Conservation (phyloP, 1,140 invertebrate genomes). For the Polypedilum vanderplanki region DNA sequence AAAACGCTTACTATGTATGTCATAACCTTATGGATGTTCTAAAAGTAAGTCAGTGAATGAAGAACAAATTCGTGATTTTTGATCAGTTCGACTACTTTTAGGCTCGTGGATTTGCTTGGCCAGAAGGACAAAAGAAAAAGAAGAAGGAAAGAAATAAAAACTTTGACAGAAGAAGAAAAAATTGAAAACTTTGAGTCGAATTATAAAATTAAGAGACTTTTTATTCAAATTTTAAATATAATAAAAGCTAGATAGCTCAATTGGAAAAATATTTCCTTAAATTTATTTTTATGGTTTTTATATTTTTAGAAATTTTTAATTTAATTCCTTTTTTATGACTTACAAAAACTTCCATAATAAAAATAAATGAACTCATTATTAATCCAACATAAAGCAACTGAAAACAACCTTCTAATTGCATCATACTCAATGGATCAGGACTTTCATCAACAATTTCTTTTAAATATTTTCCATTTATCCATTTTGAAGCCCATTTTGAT, state of each 20-base stretch:
- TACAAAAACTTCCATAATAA: background rate
- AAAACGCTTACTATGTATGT: slow-evolving; percentile 80
- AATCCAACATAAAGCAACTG: background rate
- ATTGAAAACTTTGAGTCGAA: slow-evolving; percentile 38
- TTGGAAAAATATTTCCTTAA: background rate
- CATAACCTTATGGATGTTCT: slow-evolving; percentile 78
- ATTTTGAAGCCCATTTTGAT: background rate
- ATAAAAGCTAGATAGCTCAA: background rate
- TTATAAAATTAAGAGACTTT: background rate
- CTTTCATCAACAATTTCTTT: background rate
- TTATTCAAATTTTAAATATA: no score
- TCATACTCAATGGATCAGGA: background rate
- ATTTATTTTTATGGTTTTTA: background rate
- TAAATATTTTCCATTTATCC: background rate
- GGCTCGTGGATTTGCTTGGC: slow-evolving; percentile 73
- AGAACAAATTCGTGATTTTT: slow-evolving; percentile 30
- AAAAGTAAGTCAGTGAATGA: background rate
- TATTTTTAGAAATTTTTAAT: background rate
- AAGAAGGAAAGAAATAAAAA: slow-evolving; percentile 58
- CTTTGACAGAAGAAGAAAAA: no score
- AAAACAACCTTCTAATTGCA: background rate
- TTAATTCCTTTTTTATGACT: background rate
- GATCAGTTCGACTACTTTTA: slow-evolving; percentile 45
- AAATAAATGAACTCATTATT: background rate
- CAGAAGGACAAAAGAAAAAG: slow-evolving; percentile 72